phyloP scores from a whole-genome alignment of 2,888 invertebrate genomes.

The Galerucella nymphaeae region DNA sequence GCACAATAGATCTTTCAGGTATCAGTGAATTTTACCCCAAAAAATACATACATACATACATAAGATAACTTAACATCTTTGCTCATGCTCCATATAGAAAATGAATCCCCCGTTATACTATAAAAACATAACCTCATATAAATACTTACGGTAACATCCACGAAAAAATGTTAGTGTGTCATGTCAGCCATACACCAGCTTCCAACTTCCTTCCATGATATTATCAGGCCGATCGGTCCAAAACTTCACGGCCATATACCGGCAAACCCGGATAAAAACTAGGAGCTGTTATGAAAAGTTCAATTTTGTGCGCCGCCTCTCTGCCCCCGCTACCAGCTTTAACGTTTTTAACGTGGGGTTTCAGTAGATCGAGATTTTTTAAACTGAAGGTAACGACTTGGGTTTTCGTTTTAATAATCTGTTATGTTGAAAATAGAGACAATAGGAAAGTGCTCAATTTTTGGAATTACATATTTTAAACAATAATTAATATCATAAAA shows the following conservation, averaged over 20 bases:
- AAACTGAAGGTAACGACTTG: constrained; percentile 6
- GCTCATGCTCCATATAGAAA: constrained; percentile 3
- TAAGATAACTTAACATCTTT: neutral
- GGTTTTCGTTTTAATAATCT: neutral
- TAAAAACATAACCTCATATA: neutral
- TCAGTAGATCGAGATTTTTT: constrained; percentile 5
- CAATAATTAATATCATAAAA: no score
- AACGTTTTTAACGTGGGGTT: constrained; percentile 33
- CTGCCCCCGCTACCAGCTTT: constrained; percentile 5
- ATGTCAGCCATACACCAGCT: constrained; percentile 7
- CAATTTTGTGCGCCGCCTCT: constrained; percentile 45
- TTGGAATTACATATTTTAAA: no score
- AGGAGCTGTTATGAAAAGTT: constrained; percentile 39
- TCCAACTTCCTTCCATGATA: constrained; percentile 20
- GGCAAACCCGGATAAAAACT: constrained; percentile 35
- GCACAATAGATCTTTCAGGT: no score
- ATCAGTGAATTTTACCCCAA: no score
- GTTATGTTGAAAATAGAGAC: neutral
- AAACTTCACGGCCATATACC: constrained; percentile 30
- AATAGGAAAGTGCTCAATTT: no score
- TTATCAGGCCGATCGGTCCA: constrained; percentile 17
- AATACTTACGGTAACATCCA: constrained; percentile 13
- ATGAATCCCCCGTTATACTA: neutral
- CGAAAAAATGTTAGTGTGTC: constrained; percentile 24
- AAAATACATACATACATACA: no score